A percentile compares a stretch with the other conserved stretches of the same genome.
Evolutionary conservation across 2,888 invertebrate genomes (phyloP).

Genomic region (Hipparchia semele): DNA sequence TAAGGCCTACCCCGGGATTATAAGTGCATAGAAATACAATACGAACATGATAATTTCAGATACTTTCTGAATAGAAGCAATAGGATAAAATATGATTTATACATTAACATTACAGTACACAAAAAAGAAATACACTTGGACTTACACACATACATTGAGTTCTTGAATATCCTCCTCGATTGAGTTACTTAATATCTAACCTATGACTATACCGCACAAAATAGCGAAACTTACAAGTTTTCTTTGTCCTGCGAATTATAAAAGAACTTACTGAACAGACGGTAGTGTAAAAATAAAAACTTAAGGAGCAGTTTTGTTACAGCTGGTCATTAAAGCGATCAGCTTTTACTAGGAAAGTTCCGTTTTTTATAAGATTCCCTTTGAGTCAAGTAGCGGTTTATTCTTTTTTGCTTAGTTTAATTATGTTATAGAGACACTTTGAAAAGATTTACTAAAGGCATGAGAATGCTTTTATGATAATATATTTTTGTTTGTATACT

Average conservation of each 20-base stretch:
- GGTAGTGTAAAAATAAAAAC: constrained; percentile 42
- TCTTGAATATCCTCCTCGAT: too few relatives aligned
- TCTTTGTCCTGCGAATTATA: constrained; percentile 44
- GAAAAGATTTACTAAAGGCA: not conserved
- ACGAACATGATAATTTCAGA: not conserved
- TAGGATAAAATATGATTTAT: too few relatives aligned
- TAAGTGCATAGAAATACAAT: constrained; percentile 11
- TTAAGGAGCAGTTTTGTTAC: constrained; percentile 10
- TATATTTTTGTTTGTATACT: not conserved
- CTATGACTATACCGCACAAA: too few relatives aligned
- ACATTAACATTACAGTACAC: too few relatives aligned
- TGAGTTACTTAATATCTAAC: too few relatives aligned
- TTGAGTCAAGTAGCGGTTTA: constrained; percentile 1
- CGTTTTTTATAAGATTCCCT: constrained; percentile 12
- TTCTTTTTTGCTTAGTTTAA: not conserved
- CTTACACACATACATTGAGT: too few relatives aligned
- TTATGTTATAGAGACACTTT: not conserved
- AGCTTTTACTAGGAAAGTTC: constrained; percentile 15
- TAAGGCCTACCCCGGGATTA: constrained; percentile 15
- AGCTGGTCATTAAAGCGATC: constrained; percentile 25
- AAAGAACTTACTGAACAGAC: constrained; percentile 47
- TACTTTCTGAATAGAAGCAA: too few relatives aligned
- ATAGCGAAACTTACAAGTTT: not conserved
- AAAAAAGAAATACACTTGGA: too few relatives aligned
- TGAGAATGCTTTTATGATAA: too few relatives aligned